Conservation (phyloP, 2,113 vertebrate genomes). For the Hippocampus barbouri region DNA sequence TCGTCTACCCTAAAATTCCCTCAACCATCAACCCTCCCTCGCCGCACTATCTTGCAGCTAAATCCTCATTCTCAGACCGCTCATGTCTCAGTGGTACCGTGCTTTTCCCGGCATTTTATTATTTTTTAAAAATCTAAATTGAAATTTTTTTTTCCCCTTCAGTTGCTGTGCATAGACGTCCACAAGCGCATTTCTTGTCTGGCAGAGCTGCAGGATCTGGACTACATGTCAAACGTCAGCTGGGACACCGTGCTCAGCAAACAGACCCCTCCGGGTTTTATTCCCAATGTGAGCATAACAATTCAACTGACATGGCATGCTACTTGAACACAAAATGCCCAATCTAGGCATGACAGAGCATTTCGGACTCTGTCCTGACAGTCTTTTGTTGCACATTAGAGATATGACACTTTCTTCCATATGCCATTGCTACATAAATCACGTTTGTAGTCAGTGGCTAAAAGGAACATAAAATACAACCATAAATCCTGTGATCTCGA, state of each 20-base stretch:
- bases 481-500: background rate
- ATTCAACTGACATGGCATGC: slow-evolving; percentile 1
- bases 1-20: background rate
- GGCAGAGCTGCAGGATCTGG: slow-evolving; percentile 79
- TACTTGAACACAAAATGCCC: slow-evolving; percentile 4
- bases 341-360: background rate
- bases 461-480: background rate
- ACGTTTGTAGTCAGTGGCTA: background rate
- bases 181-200: slow-evolving; percentile 84
- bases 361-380: background rate
- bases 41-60: slow-evolving; percentile 9
- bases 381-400: background rate
- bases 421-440: background rate
- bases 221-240: slow-evolving; percentile 82
- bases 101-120: background rate
- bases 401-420: background rate
- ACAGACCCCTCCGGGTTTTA: slow-evolving; percentile 82
- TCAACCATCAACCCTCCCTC: background rate
- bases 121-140: slow-evolving; percentile 6
- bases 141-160: slow-evolving; percentile 39
- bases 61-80: slow-evolving; percentile 41
- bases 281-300: slow-evolving; percentile 81
- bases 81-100: slow-evolving; percentile 16
- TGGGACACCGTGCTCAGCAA: slow-evolving; percentile 91
- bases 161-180: slow-evolving; percentile 85